Conservation (phyloP, 2,888 invertebrate genomes). For the Mactromeris polynyma region DNA sequence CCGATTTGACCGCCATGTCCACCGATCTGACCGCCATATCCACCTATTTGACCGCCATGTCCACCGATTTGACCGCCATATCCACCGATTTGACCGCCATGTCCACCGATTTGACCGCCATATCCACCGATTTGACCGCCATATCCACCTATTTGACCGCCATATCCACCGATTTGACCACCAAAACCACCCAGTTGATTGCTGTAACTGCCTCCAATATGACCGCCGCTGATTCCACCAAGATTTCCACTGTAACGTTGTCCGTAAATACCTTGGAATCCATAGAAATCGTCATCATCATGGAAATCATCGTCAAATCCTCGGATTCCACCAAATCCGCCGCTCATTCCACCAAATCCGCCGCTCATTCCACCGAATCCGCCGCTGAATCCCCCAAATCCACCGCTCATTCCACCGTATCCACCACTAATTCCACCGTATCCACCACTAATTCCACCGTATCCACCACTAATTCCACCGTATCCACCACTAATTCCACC, state of each 20-base stretch:
- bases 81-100: too few relatives aligned
- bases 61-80: background rate
- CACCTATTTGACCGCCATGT: background rate
- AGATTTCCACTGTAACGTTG: background rate
- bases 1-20: background rate
- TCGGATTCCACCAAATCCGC: conserved; percentile 14
- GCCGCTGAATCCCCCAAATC: conserved; percentile 15
- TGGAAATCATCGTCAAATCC: conserved; percentile 1
- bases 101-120: too few relatives aligned
- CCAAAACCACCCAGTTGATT: background rate
- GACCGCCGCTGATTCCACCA: conserved; percentile 23
- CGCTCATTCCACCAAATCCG: too few relatives aligned
- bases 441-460: too few relatives aligned
- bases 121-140: background rate
- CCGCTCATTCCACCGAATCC: conserved; percentile 20
- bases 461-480: too few relatives aligned
- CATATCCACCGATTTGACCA: background rate
- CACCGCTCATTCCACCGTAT: background rate
- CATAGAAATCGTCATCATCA: conserved; percentile 11
- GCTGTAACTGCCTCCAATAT: background rate
- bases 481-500: too few relatives aligned
- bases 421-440: conserved; percentile 11
- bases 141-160: conserved; percentile 15
- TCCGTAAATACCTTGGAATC: conserved; percentile 13
- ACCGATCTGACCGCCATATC: background rate